Evolutionary conservation across 2,113 vertebrate genomes (phyloP), one percentile per base, ranked within the genome.

Genomic region (Asarcornis scutulata): DNA sequence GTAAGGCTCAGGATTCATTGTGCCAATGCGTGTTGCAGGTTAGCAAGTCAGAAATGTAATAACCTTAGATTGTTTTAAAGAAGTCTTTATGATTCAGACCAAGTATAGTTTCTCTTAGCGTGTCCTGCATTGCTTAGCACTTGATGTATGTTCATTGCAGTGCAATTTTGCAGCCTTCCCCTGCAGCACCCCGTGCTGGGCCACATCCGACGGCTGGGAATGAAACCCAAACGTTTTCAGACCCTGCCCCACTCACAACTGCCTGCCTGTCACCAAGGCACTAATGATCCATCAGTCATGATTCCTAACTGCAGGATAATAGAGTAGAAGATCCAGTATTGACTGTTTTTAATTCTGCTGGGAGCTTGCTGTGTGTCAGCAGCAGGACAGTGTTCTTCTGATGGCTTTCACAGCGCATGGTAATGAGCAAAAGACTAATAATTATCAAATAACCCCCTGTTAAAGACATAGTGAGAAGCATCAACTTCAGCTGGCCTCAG

Each of bases 371-470:
- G 91, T 90, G 94, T 97, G 95, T 97, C 90, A 95, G 92, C 96
- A 36, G 7, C 64, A 64, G 75, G 89, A 63, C 62, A 20, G 92
- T 69, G 58, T 78, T 94, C 93, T 90, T 85, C 95, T 97, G 97
- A 83, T 94, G 93, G 81, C 97, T 95, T 96, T 90, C 97, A 91
- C 78, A 81, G 95, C 93, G 93, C 97, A 97, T 93, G 96, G 96
- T 98, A 98, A 98, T 92, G 96, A 98, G 97, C 91, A 96, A 62
- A 52, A 94, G 96, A 55, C 88, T 96, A 96, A 94, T 96, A 89
- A 98, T 98, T 95, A 97, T 97, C 97, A 96, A 89, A 96, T 94
- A 95, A 96, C 68, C 27, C 94, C 95, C 97, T 95, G 92, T 98
- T 97, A 98, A 97, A 97, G 97, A 87, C 50, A 55, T 86, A 97